These are phyloP conservation scores for Eulemur coronatus DNA, from an alignment of 2,797 vertebrate genomes.

Conservation along the genomic window DNA sequence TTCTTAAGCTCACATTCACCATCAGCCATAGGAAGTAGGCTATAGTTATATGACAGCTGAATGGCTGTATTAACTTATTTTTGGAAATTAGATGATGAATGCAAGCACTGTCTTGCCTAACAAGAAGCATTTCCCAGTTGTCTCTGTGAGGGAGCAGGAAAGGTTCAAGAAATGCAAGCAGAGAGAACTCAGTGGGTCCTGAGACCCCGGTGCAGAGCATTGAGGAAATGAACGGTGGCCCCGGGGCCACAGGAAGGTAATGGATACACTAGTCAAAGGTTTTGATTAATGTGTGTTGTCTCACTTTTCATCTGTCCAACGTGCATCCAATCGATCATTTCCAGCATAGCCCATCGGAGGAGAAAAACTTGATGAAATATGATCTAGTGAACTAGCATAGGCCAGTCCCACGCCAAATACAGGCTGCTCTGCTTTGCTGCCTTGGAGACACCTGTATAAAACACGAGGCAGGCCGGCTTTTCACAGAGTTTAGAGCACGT, in stretches of 20 bases:
- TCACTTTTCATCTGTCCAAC: constrained; percentile 76
- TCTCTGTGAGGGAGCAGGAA: background rate
- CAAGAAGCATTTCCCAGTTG: background rate
- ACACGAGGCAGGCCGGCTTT: constrained; percentile 45
- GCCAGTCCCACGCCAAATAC: constrained; percentile 46
- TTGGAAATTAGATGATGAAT: background rate
- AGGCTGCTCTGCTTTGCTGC: constrained; percentile 50
- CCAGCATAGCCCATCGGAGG: constrained; percentile 25
- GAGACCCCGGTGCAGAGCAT: constrained; percentile 73
- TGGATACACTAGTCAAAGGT: constrained; percentile 68
- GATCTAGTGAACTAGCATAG: constrained; percentile 50
- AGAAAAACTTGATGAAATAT: constrained; percentile 62
- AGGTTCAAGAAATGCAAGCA: constrained; percentile 54
- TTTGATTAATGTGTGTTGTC: constrained; percentile 72
- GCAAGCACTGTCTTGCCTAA: background rate
- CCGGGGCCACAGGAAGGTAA: constrained; percentile 72
- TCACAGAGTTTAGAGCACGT: constrained; percentile 34
- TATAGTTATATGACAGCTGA: background rate
- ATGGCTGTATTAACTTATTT: constrained; percentile 5
- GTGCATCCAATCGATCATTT: constrained; percentile 66
- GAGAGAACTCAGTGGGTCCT: constrained; percentile 73
- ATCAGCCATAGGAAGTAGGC: background rate
- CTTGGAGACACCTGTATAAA: constrained; percentile 54
- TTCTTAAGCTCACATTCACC: background rate
- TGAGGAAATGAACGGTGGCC: constrained; percentile 77